Base-by-base conservation (phyloP, 1,140 invertebrate species). In the Araneus ventricosus region DNA sequence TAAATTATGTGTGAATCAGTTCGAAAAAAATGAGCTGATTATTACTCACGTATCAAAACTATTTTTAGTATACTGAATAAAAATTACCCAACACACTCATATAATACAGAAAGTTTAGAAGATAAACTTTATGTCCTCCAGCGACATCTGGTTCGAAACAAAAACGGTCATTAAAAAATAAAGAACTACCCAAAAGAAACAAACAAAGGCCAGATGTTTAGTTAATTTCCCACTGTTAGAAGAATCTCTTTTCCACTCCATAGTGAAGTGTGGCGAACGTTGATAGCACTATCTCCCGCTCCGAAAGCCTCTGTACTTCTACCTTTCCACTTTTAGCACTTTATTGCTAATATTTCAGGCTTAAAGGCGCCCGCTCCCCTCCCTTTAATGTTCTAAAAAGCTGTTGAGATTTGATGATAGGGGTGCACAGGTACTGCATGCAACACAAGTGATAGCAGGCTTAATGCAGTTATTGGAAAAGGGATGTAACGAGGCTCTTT, bases 291-390 rank as follows among this genome's bases (percentile, higher is more conserved):
- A 88, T 88, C 87, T 88, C n/a, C 61, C 22, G n/a, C 39, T 86
- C 52, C 75, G 57, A 88, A 88, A 88, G 87, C 87, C 39, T 10
- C 24, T 27, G 41, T 57, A 84, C 82, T 84, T 84, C n/a, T 84
- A 84, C 82, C 82, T 84, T 84, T 84, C 67, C 87, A 67, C 37
- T 75, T 88, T 70, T 67, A 88, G 87, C 61, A 39, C 59, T 75
- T 88, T 88, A 88, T 88, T 88, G 87, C 87, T 88, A 88, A 88
- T 88, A 88, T 88, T 88, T 88, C 87, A 88, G 41, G 63, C 87
- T 88, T 88, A 88, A 88, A 88, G 27, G 37, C 87, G 24, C 59
- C 30, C 79, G 24, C 41, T 45, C 24, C 82, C 82, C 45, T 27
- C 82, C 82, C 34, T 70, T 67, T 88, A 88, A 88, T 88, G 87